Evolutionary conservation across 2,888 invertebrate genomes (phyloP).

Genomic region (Pachymerium ferrugineum): DNA sequence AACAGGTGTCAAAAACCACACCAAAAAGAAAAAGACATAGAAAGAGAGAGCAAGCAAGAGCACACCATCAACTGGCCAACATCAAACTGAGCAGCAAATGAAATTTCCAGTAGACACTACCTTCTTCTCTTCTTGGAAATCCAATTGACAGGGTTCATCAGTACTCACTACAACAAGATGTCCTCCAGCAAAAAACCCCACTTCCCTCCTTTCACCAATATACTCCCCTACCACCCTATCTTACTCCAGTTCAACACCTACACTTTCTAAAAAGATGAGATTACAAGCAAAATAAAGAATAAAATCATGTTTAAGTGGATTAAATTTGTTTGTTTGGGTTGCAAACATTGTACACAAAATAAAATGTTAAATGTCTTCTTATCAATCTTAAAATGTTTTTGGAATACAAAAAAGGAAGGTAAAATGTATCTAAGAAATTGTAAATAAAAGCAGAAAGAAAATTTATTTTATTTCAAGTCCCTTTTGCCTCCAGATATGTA

Average conservation of each 20-base stretch:
- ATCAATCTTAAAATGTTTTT: background rate
- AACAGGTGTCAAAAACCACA: background rate
- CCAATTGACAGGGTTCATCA: conserved; percentile 8
- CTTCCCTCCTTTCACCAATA: too few relatives aligned
- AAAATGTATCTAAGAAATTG: background rate
- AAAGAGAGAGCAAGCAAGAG: background rate
- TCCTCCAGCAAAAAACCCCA: background rate
- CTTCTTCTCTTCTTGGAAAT: conserved; percentile 8
- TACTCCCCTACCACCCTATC: too few relatives aligned
- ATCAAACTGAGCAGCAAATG: conserved; percentile 13
- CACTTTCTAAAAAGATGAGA: too few relatives aligned
- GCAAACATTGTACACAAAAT: too few relatives aligned
- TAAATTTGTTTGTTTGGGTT: too few relatives aligned
- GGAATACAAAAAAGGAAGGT: background rate
- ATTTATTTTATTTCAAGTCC: background rate
- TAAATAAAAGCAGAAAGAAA: conserved; percentile 6
- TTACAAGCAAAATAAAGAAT: too few relatives aligned
- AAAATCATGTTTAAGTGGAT: too few relatives aligned
- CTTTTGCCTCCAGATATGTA: background rate
- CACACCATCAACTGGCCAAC: background rate
- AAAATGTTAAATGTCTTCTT: background rate
- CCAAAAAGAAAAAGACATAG: background rate
- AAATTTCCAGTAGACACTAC: conserved; percentile 8
- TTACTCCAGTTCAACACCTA: too few relatives aligned
- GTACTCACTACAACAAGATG: conserved; percentile 4